Evolutionary conservation across 1,140 invertebrate genomes (phyloP).

Genomic region (Trachymyrmex cornetzi): DNA sequence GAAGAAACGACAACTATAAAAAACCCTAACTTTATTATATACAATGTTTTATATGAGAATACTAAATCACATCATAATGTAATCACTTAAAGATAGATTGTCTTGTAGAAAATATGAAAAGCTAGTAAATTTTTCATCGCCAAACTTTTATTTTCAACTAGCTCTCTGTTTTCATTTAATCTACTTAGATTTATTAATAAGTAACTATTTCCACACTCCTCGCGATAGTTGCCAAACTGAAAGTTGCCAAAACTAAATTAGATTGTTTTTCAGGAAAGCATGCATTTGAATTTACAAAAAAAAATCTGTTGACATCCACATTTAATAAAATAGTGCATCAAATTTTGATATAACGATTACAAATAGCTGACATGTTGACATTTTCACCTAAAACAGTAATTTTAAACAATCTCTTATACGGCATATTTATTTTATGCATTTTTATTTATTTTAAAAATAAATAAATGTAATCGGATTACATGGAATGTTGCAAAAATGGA

Average conservation of each 20-base stretch:
- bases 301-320: not conserved
- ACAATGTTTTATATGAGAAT: not conserved
- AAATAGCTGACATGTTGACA: not conserved
- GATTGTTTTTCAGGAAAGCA: not conserved
- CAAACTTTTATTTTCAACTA: not conserved
- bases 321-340: not conserved
- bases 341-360: not conserved
- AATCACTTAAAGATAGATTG: not conserved
- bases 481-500: not conserved
- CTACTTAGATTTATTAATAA: slow-evolving; percentile 22
- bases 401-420: not conserved
- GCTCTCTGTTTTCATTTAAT: not conserved
- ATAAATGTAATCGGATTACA: slow-evolving; percentile 30
- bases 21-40: not conserved
- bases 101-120: not conserved
- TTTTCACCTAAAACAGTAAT: slow-evolving; percentile 9
- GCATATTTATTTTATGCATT: slow-evolving; percentile 6
- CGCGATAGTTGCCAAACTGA: not conserved
- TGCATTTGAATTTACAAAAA: too few species aligned
- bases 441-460: slow-evolving; percentile 42
- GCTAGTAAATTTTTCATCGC: not conserved
- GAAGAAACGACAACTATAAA: not conserved
- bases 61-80: not conserved
- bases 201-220: not conserved
- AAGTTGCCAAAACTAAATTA: slow-evolving; percentile 20